Evolutionary conservation across 2,113 vertebrate species (phyloP).

Genomic region (Ptychochromis oligacanthus): DNA sequence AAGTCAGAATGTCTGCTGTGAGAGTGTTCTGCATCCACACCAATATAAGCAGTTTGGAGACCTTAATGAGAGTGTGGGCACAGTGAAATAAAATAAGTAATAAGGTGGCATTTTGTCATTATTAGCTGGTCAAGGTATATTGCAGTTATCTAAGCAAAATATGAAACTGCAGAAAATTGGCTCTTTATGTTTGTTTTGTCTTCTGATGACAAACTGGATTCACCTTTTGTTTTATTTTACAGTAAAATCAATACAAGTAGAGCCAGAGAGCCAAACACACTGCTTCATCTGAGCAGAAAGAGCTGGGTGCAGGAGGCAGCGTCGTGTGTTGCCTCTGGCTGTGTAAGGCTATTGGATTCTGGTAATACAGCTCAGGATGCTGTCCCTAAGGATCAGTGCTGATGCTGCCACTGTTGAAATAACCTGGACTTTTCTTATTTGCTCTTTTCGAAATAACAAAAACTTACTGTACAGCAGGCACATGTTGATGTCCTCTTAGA

Average conservation of each 20-base stretch:
- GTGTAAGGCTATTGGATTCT: slow-evolving; percentile 35
- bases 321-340: slow-evolving; percentile 19
- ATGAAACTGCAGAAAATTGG: background rate
- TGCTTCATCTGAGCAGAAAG: slow-evolving; percentile 15
- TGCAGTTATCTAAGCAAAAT: background rate
- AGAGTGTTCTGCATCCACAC: background rate
- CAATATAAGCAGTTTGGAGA: background rate
- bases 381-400: slow-evolving; percentile 35
- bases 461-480: background rate
- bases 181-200: slow-evolving; percentile 9
- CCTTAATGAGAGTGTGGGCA: background rate
- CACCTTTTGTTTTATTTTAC: background rate
- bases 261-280: slow-evolving; percentile 3
- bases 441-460: slow-evolving; percentile 2
- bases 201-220: background rate
- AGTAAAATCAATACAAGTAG: slow-evolving; percentile 28
- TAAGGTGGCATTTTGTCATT: background rate
- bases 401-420: slow-evolving; percentile 20
- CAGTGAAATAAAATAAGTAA: background rate
- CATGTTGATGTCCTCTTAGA: background rate
- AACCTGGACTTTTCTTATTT: slow-evolving; percentile 10
- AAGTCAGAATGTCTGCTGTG: background rate
- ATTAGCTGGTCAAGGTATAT: background rate
- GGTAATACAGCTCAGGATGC: slow-evolving; percentile 47
- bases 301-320: slow-evolving; percentile 12